Conservation (phyloP, 2,113 vertebrate genomes). For the Lepus timidus region DNA sequence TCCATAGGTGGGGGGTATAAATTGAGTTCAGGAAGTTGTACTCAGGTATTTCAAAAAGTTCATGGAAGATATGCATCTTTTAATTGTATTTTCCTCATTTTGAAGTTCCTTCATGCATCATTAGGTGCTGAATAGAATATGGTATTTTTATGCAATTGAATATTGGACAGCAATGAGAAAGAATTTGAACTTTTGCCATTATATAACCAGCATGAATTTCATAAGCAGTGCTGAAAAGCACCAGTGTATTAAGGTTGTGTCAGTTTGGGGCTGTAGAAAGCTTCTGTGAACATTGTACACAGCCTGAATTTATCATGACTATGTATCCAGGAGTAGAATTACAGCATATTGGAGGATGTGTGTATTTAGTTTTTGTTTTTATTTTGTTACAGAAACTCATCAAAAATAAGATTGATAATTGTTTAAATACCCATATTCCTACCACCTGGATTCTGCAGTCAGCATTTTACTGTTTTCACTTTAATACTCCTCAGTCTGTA, state of each 20-base stretch:
- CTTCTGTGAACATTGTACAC: not conserved
- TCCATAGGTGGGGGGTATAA: not conserved
- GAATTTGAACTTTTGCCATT: too few relatives aligned
- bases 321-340: conserved; percentile 21
- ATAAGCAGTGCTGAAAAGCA: too few relatives aligned
- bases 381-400: conserved; percentile 39
- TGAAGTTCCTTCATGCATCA: not conserved
- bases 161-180: not conserved
- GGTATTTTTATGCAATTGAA: not conserved
- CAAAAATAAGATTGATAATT: conserved; percentile 28
- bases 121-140: too few relatives aligned
- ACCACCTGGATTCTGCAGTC: not conserved
- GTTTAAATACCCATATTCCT: not conserved
- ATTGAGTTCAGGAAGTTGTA: not conserved
- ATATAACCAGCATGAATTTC: too few relatives aligned
- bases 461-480: conserved; percentile 15
- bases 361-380: conserved; percentile 30
- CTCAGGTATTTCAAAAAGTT: not conserved
- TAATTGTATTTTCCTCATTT: not conserved
- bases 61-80: not conserved
- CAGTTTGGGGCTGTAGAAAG: conserved; percentile 14
- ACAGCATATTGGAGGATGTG: not conserved
- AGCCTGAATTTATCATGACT: conserved; percentile 25
- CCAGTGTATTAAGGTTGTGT: not conserved
- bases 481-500: not conserved